Conservation (phyloP, 1,140 invertebrate genomes). For the Achatina immaculata region DNA sequence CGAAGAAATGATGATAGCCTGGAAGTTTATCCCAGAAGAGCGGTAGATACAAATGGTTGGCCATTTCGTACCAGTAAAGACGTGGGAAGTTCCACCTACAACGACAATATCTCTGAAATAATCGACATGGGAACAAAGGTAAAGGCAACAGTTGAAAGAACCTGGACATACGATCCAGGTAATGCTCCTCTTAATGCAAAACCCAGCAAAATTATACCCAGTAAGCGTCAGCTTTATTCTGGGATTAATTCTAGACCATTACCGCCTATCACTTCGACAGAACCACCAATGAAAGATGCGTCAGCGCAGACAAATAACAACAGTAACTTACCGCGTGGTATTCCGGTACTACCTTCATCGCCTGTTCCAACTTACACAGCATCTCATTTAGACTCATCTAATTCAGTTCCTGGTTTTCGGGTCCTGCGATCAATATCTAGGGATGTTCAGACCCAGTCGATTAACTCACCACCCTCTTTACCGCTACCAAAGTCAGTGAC, state of each 20-base stretch:
- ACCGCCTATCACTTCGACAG: not conserved
- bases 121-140: too few relatives aligned
- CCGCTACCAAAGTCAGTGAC: not conserved
- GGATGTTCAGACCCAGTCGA: not conserved
- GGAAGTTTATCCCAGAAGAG: not conserved
- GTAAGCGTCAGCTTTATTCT: not conserved
- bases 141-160: too few relatives aligned
- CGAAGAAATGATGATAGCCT: not conserved
- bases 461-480: not conserved
- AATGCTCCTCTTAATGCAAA: too few relatives aligned
- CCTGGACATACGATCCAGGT: too few relatives aligned
- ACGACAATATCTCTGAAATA: too few relatives aligned
- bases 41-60: not conserved
- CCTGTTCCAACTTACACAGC: not conserved
- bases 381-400: not conserved
- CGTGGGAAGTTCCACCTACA: not conserved
- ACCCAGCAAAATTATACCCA: not conserved
- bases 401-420: not conserved
- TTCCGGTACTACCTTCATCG: not conserved
- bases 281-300: not conserved
- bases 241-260: not conserved
- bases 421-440: not conserved
- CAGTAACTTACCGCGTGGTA: not conserved
- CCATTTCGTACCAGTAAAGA: too few relatives aligned
- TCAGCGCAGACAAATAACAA: constrained; percentile 16